These are phyloP conservation scores for Campoplex nolae DNA, from an alignment of 2,888 invertebrate genomes.

Conservation along the genomic window DNA sequence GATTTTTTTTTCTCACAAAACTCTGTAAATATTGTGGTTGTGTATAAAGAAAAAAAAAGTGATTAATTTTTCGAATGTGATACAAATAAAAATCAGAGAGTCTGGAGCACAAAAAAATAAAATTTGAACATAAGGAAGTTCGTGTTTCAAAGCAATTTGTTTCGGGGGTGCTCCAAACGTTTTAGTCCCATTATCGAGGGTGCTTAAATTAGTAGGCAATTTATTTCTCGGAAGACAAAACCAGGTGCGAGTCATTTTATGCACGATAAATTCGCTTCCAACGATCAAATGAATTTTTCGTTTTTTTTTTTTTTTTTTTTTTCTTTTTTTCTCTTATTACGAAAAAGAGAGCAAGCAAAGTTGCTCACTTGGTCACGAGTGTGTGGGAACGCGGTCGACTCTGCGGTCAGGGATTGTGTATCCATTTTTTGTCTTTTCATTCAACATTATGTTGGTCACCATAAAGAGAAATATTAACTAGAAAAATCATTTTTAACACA, in stretches of 20 bases:
- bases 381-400: slow-evolving; percentile 55
- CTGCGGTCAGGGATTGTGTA: slow-evolving; percentile 52
- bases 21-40: not conserved
- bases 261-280: slow-evolving; percentile 18
- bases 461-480: slow-evolving; percentile 14
- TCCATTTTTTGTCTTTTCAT: not conserved
- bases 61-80: not conserved
- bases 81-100: not conserved
- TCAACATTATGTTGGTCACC: no score
- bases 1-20: not conserved
- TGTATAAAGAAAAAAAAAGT: not conserved
- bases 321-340: not conserved
- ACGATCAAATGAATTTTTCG: not conserved
- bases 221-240: not conserved
- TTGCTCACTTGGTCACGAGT: slow-evolving; percentile 1
- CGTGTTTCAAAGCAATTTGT: no score
- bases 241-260: slow-evolving; percentile 1
- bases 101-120: not conserved
- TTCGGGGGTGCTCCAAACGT: not conserved
- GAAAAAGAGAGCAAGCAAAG: slow-evolving; percentile 4
- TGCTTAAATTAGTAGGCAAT: not conserved
- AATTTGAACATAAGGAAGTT: no score
- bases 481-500: not conserved
- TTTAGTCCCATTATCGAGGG: not conserved
- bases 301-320: not conserved